These are phyloP conservation scores for Ips typographus DNA, from an alignment of 1,140 invertebrate genomes.

Conservation along the genomic window DNA sequence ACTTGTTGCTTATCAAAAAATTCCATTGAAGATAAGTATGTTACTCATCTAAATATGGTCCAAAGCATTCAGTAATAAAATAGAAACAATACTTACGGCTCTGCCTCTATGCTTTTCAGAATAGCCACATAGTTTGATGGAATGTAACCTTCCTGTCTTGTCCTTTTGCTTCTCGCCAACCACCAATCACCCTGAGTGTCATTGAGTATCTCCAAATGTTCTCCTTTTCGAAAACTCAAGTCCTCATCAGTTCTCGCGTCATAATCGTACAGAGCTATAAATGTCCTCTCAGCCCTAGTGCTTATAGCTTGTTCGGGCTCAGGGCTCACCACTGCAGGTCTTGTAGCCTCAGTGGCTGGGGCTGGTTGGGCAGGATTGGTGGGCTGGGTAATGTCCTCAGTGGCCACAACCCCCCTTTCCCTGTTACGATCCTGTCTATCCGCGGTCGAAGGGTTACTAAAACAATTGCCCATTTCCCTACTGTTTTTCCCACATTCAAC, in stretches of 20 bases:
- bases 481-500: conserved; percentile 34
- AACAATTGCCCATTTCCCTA: conserved; percentile 69
- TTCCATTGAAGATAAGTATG: no score
- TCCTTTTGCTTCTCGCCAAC: conserved; percentile 93
- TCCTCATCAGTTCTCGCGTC: conserved; percentile 99
- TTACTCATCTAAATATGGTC: not conserved
- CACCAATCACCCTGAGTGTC: conserved; percentile 99
- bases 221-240: conserved; percentile 96
- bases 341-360: conserved; percentile 64
- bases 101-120: conserved; percentile 97
- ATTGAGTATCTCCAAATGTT: conserved; percentile 97
- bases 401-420: conserved; percentile 45
- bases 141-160: conserved; percentile 96
- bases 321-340: conserved; percentile 60
- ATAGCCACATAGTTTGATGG: conserved; percentile 99
- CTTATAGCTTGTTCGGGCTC: conserved; percentile 60
- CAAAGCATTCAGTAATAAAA: not conserved
- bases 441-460: conserved; percentile 65
- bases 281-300: conserved; percentile 73
- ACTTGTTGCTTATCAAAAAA: no score
- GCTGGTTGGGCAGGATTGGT: conserved; percentile 63
- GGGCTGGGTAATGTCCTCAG: conserved; percentile 62
- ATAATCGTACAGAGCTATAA: conserved; percentile 98
- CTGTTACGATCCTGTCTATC: conserved; percentile 66
- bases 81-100: conserved; percentile 79